Evolutionary conservation across 2,113 vertebrate genomes (phyloP).

Genomic region (Alosa alosa): DNA sequence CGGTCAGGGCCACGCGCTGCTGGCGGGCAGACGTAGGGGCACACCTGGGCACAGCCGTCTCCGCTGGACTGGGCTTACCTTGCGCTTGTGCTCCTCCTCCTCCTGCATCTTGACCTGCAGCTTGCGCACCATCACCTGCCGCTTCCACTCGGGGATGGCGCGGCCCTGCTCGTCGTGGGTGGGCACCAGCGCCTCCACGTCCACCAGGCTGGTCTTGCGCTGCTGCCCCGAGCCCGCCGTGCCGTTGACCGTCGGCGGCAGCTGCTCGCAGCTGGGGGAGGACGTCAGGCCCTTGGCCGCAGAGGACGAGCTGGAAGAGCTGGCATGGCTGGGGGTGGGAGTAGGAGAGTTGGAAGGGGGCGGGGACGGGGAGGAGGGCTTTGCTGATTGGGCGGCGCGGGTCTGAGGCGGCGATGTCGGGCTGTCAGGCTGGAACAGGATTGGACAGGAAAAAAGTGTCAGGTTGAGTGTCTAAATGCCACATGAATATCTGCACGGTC

Average conservation of each 20-base stretch:
- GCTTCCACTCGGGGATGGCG: conserved; percentile 90
- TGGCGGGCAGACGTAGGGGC: neutral
- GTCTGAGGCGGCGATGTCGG: conserved; percentile 60
- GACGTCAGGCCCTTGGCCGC: conserved; percentile 53
- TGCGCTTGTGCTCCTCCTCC: conserved; percentile 87
- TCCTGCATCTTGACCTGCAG: conserved; percentile 93
- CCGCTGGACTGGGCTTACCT: conserved; percentile 73
- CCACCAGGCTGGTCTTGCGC: conserved; percentile 65
- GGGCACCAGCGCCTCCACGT: conserved; percentile 84
- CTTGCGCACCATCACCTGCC: conserved; percentile 94
- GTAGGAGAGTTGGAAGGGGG: conserved; percentile 1
- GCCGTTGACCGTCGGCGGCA: conserved; percentile 76
- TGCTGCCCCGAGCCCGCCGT: conserved; percentile 58
- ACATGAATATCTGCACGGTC: neutral
- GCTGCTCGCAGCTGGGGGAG: conserved; percentile 67
- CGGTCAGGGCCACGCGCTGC: neutral
- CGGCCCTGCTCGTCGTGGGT: conserved; percentile 88
- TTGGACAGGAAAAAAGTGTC: neutral
- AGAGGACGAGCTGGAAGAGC: conserved; percentile 58
- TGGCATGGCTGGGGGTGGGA: conserved; percentile 59
- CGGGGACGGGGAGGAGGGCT: conserved; percentile 54
- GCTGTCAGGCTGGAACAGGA: neutral
- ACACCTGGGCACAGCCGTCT: neutral
- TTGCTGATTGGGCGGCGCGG: conserved; percentile 48
- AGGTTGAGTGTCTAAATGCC: neutral